Base-by-base conservation (phyloP, 92 coral and sea anemone species). In the Plumapathes pennacea region DNA sequence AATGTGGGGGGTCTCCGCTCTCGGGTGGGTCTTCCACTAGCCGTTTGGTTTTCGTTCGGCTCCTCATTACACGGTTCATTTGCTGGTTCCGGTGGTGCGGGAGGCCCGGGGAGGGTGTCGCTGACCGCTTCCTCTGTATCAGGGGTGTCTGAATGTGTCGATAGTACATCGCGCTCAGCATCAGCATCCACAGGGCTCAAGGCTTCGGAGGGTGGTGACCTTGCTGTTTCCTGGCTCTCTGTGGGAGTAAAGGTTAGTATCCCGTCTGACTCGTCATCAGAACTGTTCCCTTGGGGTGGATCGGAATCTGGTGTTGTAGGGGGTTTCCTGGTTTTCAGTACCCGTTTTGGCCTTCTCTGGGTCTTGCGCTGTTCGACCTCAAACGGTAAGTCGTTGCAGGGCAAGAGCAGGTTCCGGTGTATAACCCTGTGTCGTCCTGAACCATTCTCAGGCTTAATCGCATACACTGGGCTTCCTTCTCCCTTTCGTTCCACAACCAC, bases 371-470 rank as follows among this genome's bases (percentile, higher is more conserved):
- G 34, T 18, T 12, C 32, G 17, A 3, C 54, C 49, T 29, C 71
- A 65, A 38, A 11, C 7, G 64, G 62, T 0, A 38, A 26, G 24
- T 50, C 55, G 25, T 65, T 34, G 25, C 61, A 54, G 17, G 65
- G 50, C 19, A 58, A 39, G 4, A 22, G 17, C 1, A 58, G 51
- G 17, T 58, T 57, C 18, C 49, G 48, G 36, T 57, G 64, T 19
- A 57, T 38, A 36, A 58, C 51, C 5, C 37, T 36, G 25, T 22
- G 48, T 1, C 5, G 22, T 25, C 65, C 65, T 39, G n/a, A 25
- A 9, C 50, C 24, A 2, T 25, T 14, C 43, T 58, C 65, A 39
- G 65, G 65, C 27, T 58, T 22, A n/a, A 39, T 32, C 43, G 26
- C 23, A 12, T 41, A 38, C 4, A 39, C 51, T 24, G 50, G 62